A percentile compares a stretch with the other conserved stretches of the same genome.
Conservation (phyloP, 2,797 vertebrate genomes). For the Pempheris klunzingeri region DNA sequence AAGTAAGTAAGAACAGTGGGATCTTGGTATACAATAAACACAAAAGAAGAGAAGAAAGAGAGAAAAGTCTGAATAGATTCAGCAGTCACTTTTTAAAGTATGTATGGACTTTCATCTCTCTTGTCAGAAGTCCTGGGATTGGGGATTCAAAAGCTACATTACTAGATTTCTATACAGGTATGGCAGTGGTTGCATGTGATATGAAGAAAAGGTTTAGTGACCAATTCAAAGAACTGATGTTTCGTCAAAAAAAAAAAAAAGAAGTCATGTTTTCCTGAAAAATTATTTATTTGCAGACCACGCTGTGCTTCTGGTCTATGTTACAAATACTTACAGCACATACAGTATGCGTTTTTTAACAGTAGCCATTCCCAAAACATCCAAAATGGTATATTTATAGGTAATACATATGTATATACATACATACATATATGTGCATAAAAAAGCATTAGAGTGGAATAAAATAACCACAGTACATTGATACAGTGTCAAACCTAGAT, state of each 20-base stretch:
- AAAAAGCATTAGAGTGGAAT: slow-evolving; percentile 58
- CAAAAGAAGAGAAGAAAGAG: too few species aligned
- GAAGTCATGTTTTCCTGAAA: slow-evolving; percentile 66
- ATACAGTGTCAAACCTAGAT: slow-evolving; percentile 57
- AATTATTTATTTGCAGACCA: slow-evolving; percentile 82
- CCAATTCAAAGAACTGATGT: neutral
- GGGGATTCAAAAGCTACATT: too few species aligned
- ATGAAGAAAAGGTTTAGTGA: neutral
- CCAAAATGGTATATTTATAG: slow-evolving; percentile 78
- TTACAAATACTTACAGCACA: slow-evolving; percentile 82
- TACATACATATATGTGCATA: slow-evolving; percentile 71
- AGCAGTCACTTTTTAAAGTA: neutral
- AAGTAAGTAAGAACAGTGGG: neutral
- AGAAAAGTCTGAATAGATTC: too few species aligned
- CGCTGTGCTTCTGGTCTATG: slow-evolving; percentile 71
- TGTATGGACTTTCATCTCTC: neutral
- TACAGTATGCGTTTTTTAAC: slow-evolving; percentile 71
- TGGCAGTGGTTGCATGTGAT: neutral
- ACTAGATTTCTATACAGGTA: neutral
- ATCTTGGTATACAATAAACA: neutral
- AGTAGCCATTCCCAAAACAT: slow-evolving; percentile 79
- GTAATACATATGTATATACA: slow-evolving; percentile 81
- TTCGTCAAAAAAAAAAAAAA: neutral
- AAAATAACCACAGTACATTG: slow-evolving; percentile 61
- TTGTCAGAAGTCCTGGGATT: too few species aligned